Conservation (phyloP, 2,888 invertebrate species). For the Pammene aurita region DNA sequence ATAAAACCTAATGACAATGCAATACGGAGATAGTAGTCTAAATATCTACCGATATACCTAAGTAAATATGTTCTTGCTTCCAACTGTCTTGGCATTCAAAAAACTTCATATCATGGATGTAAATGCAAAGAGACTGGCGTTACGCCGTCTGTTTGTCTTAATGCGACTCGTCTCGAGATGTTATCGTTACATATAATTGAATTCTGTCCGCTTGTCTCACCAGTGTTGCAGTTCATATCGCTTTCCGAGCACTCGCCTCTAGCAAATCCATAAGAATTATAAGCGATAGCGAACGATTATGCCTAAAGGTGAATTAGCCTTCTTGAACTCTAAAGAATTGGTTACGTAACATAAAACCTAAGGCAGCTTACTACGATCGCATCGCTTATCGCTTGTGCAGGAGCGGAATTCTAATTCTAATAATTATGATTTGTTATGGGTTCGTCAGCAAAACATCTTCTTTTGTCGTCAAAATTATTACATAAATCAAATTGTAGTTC, state of each 20-base stretch:
- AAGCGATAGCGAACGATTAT: background rate
- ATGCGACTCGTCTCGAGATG: constrained; percentile 55
- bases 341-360: too few species aligned
- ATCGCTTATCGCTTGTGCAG: too few species aligned
- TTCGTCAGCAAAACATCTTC: too few species aligned
- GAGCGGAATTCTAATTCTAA: too few species aligned
- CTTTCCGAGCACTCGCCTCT: background rate
- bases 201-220: constrained; percentile 45
- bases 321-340: too few species aligned
- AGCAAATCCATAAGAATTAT: background rate
- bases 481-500: too few species aligned
- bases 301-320: too few species aligned
- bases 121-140: constrained; percentile 53
- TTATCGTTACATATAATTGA: constrained; percentile 47
- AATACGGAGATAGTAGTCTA: too few species aligned
- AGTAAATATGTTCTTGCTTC: constrained; percentile 3
- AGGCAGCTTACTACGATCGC: too few species aligned
- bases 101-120: constrained; percentile 45
- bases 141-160: constrained; percentile 62
- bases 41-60: background rate
- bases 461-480: too few species aligned
- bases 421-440: too few species aligned
- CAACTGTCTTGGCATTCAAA: constrained; percentile 14
- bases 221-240: constrained; percentile 19
- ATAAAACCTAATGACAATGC: too few species aligned